Evolutionary conservation across 2,113 vertebrate genomes (phyloP), one percentile per base, ranked within the genome.

Genomic region (Perccottus glenii): DNA sequence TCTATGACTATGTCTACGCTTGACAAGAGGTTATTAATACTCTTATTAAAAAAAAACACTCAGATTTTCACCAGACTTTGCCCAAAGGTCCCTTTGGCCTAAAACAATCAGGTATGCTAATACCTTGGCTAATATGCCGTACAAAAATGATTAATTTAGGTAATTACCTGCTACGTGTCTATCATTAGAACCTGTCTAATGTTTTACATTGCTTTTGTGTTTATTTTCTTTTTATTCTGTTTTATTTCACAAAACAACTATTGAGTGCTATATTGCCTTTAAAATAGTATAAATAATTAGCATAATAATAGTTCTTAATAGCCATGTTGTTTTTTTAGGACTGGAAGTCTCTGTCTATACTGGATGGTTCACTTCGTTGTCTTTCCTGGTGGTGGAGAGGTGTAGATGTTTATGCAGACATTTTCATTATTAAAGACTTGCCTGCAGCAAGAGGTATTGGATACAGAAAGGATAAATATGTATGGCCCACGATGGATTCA

Each of bases 371-470:
- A 44, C 40, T 58, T 44, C 12, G 42, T n/a, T 53, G 40, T 11
- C 53, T 32, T 33, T 78, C 46, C 45, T 49, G 7, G 46, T 11
- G 11, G 56, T 64, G 57, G 47, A 51, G 78, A 78, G 58, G 78
- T 84, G 77, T 78, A 4, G 65, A 76, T 86, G 81, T 87, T 87
- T 82, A 83, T 86, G 77, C 75, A 74, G 82, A 77, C 71, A 36
- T 81, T 75, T 85, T 73, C 72, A 82, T 88, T 85, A 87, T 87
- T 85, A 59, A 89, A 85, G 76, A 66, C 66, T 73, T 35, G 74
- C 87, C 80, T 75, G 80, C 70, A 80, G 87, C 83, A 44, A 73
- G 60, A 60, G 49, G 48, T 45, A 44, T 63, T 68, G 71, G 60
- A 84, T 82, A 73, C 69, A 49, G 81, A 27, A 0, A 67, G 57